phyloP scores from a whole-genome alignment of 2,113 vertebrate genomes.

The Struthio camelus region DNA sequence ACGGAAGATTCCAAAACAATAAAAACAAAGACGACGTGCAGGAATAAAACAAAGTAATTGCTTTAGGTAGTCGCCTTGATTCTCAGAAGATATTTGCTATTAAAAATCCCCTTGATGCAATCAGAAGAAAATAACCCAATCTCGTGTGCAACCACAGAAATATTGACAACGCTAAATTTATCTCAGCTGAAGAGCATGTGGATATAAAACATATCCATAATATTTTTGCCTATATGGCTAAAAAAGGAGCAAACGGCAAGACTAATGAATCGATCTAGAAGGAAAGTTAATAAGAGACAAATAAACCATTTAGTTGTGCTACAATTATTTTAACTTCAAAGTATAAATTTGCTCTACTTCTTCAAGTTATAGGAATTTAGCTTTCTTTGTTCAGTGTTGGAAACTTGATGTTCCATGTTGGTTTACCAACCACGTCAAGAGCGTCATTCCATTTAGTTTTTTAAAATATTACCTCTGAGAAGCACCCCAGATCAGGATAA shows the following conservation, averaged over 20 bases:
- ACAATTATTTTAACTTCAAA: slow-evolving; percentile 5
- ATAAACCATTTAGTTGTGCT: not conserved
- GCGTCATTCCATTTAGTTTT: not conserved
- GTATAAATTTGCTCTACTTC: not conserved
- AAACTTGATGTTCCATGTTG: not conserved
- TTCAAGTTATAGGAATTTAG: not conserved
- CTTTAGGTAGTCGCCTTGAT: not conserved
- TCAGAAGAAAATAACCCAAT: slow-evolving; percentile 35
- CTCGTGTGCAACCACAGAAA: not conserved
- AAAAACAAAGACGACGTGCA: not conserved
- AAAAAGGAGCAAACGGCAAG: not conserved
- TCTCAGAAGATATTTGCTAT: slow-evolving; percentile 20
- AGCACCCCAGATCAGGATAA: not conserved
- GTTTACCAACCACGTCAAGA: not conserved
- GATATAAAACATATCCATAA: not conserved
- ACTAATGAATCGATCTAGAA: not conserved
- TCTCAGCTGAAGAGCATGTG: not conserved
- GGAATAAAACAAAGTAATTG: slow-evolving; percentile 1
- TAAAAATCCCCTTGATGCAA: slow-evolving; percentile 2
- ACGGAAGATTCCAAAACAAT: not conserved
- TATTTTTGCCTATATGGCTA: not conserved
- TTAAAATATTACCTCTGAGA: not conserved
- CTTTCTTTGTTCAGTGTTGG: not conserved
- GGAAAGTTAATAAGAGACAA: not conserved
- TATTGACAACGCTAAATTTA: not conserved